Evolutionary conservation across 37 sponge, comb jelly and placozoan genomes (phyloP), one percentile per base, ranked within the genome.

Genomic region (Diacarnus erythraeanus): DNA sequence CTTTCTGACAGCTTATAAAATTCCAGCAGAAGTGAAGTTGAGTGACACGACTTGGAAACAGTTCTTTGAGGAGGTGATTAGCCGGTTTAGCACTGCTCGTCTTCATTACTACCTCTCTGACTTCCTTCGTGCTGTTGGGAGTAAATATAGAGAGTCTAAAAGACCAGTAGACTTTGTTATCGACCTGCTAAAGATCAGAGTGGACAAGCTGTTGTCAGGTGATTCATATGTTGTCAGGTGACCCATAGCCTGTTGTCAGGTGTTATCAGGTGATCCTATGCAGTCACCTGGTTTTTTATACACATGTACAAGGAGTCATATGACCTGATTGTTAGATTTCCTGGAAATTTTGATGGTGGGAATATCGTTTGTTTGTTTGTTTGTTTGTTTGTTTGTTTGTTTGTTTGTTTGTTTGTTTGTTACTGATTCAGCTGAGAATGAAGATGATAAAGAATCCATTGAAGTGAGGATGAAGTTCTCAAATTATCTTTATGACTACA

Each of bases 171-270:
- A 69, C 2, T 82, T 88, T 30, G 54, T 88, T 0, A 40, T 71
- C 9, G 88, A 88, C 51, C 83, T 88, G 41, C 64, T 88, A 27
- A 36, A 82, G 29, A 56, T 88, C 17, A 30, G 72, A 17, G 88
- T 88, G 26, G 64, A 71, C 17, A 76, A 71, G 38, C 74, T 88
- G 15, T 65, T 86, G 57, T 79, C 79, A 51, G 65, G 26, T 34
- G 74, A 71, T n/a, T n/a, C n/a, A n/a, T n/a, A n/a, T n/a, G n/a
- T n/a, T n/a, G n/a, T n/a, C n/a, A n/a, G n/a, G n/a, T n/a, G n/a
- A n/a, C n/a, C n/a, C n/a, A n/a, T n/a, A n/a, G n/a, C n/a, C n/a
- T n/a, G n/a, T n/a, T n/a, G n/a, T n/a, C n/a, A n/a, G n/a, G n/a
- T n/a, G n/a, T n/a, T n/a, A n/a, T n/a, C n/a, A n/a, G n/a, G n/a